Conservation (phyloP, 2,797 vertebrate genomes). For the Anolis apletophallus region DNA sequence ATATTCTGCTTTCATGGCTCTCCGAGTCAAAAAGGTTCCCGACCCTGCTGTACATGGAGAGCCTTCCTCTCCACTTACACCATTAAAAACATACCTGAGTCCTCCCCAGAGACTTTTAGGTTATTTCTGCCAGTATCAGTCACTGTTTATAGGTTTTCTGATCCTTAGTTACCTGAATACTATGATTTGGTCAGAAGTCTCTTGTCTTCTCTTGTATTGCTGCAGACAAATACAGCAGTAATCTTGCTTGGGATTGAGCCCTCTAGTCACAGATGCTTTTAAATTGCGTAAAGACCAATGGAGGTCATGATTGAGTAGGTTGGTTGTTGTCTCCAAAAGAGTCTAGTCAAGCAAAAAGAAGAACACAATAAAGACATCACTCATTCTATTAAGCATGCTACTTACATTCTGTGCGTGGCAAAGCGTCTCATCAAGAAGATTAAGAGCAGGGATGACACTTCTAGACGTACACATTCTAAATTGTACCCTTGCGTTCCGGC, state of each 20-base stretch:
- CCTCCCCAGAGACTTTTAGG: too few relatives aligned
- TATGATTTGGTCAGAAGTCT: conserved; percentile 90
- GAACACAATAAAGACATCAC: not conserved
- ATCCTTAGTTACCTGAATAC: conserved; percentile 88
- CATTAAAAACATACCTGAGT: too few relatives aligned
- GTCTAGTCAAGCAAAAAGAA: conserved; percentile 80
- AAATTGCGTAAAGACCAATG: conserved; percentile 97
- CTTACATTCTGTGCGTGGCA: conserved; percentile 5
- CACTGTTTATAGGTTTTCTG: not conserved
- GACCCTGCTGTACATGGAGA: too few relatives aligned
- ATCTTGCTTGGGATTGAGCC: conserved; percentile 93
- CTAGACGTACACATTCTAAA: conserved; percentile 1
- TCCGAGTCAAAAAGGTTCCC: too few relatives aligned
- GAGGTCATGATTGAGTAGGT: conserved; percentile 92
- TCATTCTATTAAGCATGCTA: conserved; percentile 30
- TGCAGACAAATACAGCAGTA: conserved; percentile 94
- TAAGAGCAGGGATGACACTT: conserved; percentile 42
- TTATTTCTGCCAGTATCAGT: too few relatives aligned
- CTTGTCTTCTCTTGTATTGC: conserved; percentile 93
- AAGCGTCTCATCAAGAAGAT: conserved; percentile 41
- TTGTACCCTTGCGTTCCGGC: not conserved
- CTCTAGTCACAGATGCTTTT: conserved; percentile 88
- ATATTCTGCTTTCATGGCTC: too few relatives aligned
- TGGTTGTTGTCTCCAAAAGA: conserved; percentile 95
- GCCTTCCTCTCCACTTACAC: not conserved